Evolutionary conservation across 1,140 invertebrate genomes (phyloP), one percentile per base, ranked within the genome.

Genomic region (Zophobas morio): DNA sequence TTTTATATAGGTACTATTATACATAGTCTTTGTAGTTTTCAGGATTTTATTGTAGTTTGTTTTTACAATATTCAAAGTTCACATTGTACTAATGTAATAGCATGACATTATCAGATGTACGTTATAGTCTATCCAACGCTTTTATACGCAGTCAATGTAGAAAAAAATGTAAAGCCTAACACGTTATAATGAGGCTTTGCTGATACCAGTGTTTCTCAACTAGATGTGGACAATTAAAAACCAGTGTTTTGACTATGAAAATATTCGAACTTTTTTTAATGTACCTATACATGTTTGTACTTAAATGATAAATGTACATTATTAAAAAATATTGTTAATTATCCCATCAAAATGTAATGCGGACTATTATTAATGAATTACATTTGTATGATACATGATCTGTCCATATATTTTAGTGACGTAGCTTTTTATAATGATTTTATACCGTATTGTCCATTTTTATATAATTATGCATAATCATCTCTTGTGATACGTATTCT

Each of bases 401-500:
- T 83, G 83, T 84, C 82, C 81, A 83, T 81, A 78, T 70, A 76
- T 78, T 78, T 77, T 81, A 79, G 76, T 51, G 57, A 77, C 81
- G 80, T 84, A 85, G 83, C 83, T 84, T 85, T 84, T 84, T 84
- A 83, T 84, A 83, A 82, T 84, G 70, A 81, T 81, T 84, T 81
- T 81, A 78, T 83, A 83, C 75, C 70, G 74, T 79, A 80, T 76
- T 81, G 79, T 81, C 82, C 80, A 82, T 75, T 84, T 84, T 82
- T 84, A 84, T 84, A 81, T 83, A 78, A 79, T 81, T 79, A 82
- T 81, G 79, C 80, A 80, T 83, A 79, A 83, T 83, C 80, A 84
- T 85, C 80, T 81, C 76, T 83, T 85, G 84, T 85, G 83, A 85
- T 85, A 85, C 80, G 80, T 85, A 85, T 85, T 84, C 81, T 81